Conservation (phyloP, 2,888 invertebrate genomes). For the Stenolophus ochropezus region DNA sequence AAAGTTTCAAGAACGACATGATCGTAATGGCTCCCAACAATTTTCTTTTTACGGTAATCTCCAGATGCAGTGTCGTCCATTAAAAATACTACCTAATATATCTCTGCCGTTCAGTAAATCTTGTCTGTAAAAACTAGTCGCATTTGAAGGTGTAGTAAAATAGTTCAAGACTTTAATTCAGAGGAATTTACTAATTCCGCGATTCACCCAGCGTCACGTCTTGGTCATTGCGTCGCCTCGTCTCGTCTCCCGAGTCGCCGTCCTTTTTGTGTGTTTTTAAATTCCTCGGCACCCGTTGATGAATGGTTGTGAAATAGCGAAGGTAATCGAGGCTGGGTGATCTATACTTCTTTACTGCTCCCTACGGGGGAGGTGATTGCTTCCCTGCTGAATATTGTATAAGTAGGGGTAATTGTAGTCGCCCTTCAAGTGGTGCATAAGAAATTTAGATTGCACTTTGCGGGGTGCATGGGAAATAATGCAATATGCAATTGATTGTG, state of each 20-base stretch:
- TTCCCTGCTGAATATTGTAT: not conserved
- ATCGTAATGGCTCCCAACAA: slow-evolving; percentile 6
- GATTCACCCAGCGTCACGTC: slow-evolving; percentile 28
- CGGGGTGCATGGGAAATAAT: not conserved
- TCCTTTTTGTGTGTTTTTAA: slow-evolving; percentile 62
- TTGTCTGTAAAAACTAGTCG: slow-evolving; percentile 16
- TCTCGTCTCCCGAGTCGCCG: not conserved
- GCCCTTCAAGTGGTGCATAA: not conserved
- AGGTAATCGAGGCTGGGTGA: slow-evolving; percentile 62
- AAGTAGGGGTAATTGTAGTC: not conserved
- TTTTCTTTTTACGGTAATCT: slow-evolving; percentile 15
- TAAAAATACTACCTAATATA: slow-evolving; percentile 43
- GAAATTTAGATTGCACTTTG: not conserved
- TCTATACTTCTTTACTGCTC: too few species aligned
- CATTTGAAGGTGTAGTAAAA: slow-evolving; percentile 28
- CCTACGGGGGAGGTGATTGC: not conserved
- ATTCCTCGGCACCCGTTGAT: slow-evolving; percentile 61
- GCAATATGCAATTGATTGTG: not conserved
- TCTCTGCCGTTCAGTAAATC: slow-evolving; percentile 24
- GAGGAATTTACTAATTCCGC: slow-evolving; percentile 45
- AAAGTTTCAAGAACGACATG: not conserved
- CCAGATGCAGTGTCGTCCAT: slow-evolving; percentile 23
- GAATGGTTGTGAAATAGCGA: slow-evolving; percentile 62
- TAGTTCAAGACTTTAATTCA: slow-evolving; percentile 12
- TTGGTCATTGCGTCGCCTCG: slow-evolving; percentile 61